phyloP scores from a whole-genome alignment of 2,888 invertebrate species.

The Drosophila kuntzei region DNA sequence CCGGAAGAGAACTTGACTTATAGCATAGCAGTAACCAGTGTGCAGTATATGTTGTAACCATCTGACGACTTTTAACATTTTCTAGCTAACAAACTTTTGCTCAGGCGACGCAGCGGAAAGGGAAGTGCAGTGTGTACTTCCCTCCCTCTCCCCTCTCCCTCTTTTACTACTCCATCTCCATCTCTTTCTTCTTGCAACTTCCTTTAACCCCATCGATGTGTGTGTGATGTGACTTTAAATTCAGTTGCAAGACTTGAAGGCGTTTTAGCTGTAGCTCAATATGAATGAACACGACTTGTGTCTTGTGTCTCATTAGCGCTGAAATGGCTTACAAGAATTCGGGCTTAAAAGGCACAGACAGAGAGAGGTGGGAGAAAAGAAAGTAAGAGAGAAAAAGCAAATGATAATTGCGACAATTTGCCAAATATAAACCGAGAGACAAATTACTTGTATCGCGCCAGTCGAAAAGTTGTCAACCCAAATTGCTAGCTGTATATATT shows the following conservation, averaged over 20 bases:
- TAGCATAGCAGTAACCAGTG: slow-evolving; percentile 35
- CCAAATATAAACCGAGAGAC: slow-evolving; percentile 58
- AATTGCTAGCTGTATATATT: slow-evolving; percentile 60
- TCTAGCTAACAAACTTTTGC: slow-evolving; percentile 58
- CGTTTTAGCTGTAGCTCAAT: slow-evolving; percentile 38
- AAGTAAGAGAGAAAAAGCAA: slow-evolving; percentile 42
- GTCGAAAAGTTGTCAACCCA: slow-evolving; percentile 65
- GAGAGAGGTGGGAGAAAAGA: too few species aligned
- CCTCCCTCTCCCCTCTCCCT: too few species aligned
- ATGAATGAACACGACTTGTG: slow-evolving; percentile 17
- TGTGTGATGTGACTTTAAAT: slow-evolving; percentile 53
- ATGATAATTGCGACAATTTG: slow-evolving; percentile 79
- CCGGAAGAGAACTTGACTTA: slow-evolving; percentile 84
- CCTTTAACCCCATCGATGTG: not conserved
- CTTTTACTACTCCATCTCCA: not conserved
- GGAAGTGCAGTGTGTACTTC: slow-evolving; percentile 64
- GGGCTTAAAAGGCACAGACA: not conserved
- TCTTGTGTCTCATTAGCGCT: slow-evolving; percentile 67
- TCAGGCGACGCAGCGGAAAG: slow-evolving; percentile 72
- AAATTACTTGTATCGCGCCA: slow-evolving; percentile 67
- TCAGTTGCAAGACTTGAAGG: slow-evolving; percentile 52
- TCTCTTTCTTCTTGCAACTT: not conserved
- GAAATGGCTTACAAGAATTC: slow-evolving; percentile 6
- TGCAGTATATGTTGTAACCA: slow-evolving; percentile 5
- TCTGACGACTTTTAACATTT: slow-evolving; percentile 21